Evolutionary conservation across 2,113 vertebrate species (phyloP).

Genomic region (Odontophorus gujanensis): DNA sequence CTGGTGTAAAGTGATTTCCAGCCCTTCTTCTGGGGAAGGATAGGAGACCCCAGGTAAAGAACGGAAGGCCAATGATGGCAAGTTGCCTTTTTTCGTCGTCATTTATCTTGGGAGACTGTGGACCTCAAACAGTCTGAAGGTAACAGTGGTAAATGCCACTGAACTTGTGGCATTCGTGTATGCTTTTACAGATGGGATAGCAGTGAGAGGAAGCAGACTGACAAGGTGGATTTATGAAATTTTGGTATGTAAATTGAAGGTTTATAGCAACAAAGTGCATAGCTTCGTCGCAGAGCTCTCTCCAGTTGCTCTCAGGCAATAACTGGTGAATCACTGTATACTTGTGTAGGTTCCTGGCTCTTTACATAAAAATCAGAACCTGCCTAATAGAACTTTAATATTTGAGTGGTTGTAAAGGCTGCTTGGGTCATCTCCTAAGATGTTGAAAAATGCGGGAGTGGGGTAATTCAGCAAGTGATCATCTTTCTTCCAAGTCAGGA

Average conservation of each 20-base stretch:
- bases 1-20: background rate
- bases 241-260: background rate
- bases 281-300: background rate
- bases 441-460: background rate
- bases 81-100: background rate
- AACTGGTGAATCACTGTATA: background rate
- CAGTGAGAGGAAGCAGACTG: background rate
- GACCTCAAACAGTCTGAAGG: background rate
- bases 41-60: rapidly evolving
- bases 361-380: background rate
- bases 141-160: background rate
- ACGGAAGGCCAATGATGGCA: background rate
- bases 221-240: background rate
- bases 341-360: background rate
- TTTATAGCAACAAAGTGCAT: background rate
- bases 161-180: background rate
- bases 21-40: background rate
- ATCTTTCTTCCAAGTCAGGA: background rate
- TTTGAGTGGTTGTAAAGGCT: background rate
- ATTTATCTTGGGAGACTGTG: background rate
- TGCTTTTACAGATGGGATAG: rapidly evolving
- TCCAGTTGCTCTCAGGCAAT: background rate
- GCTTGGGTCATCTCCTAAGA: background rate
- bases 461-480: background rate
- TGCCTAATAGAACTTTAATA: background rate